Conservation (phyloP, 2,797 vertebrate species). For the Buceros bicornis region DNA sequence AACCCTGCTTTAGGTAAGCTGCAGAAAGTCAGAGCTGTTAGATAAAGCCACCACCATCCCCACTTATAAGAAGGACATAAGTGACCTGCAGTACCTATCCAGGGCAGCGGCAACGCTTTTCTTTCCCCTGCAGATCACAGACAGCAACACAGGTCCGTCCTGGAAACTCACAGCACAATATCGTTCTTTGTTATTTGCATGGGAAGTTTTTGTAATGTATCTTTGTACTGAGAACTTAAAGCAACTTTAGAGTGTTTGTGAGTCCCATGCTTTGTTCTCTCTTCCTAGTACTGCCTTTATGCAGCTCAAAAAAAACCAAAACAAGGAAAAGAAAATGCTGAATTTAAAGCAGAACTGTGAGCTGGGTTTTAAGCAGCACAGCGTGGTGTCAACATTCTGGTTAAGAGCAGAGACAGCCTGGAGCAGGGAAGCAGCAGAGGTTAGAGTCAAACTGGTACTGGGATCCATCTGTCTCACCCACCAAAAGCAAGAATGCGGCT, state of each 20-base stretch:
- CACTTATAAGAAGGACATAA: not conserved
- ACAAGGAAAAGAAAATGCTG: not conserved
- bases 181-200: not conserved
- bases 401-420: not conserved
- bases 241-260: not conserved
- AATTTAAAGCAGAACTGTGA: slow-evolving; percentile 27
- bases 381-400: not conserved
- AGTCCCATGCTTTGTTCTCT: slow-evolving; percentile 15
- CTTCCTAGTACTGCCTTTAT: not conserved
- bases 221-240: slow-evolving; percentile 36
- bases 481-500: not conserved
- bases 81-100: not conserved
- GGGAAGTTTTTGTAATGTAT: slow-evolving; percentile 5
- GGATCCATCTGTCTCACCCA: not conserved
- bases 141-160: not conserved
- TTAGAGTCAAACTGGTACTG: not conserved
- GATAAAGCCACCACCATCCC: not conserved
- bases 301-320: not conserved
- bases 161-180: not conserved
- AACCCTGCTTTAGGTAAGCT: not conserved
- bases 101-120: not conserved
- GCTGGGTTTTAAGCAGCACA: not conserved
- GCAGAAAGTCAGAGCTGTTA: not conserved
- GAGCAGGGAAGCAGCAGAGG: not conserved
- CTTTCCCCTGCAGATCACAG: not conserved